Evolutionary conservation across 2,797 vertebrate genomes (phyloP).

Genomic region (Echiichthys vipera): DNA sequence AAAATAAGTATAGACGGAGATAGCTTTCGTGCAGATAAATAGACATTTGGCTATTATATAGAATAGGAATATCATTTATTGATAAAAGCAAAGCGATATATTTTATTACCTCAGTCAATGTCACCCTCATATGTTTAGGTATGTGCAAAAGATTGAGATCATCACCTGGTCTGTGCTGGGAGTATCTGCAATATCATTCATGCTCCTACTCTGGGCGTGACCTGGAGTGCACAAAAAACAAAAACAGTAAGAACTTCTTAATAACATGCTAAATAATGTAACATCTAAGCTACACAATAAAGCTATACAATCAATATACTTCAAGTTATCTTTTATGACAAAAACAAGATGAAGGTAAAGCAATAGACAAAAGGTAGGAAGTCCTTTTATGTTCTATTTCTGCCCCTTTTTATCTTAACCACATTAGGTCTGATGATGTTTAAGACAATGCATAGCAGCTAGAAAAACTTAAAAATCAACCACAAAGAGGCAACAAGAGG

Average conservation of each 20-base stretch:
- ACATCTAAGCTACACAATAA: not conserved
- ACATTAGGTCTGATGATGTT: not conserved
- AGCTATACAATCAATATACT: not conserved
- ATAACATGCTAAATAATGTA: not conserved
- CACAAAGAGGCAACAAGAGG: not conserved
- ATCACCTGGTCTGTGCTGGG: slow-evolving; percentile 94
- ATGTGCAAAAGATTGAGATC: not conserved
- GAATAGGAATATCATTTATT: slow-evolving; percentile 3
- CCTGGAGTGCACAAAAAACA: slow-evolving; percentile 77
- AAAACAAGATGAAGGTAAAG: not conserved
- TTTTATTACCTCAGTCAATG: not conserved
- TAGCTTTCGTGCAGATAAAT: not conserved
- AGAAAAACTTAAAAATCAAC: slow-evolving; percentile 8
- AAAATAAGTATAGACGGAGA: slow-evolving; percentile 29
- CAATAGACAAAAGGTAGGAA: not conserved
- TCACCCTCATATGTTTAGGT: not conserved
- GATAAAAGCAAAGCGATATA: not conserved
- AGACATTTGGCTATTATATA: not conserved
- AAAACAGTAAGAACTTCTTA: not conserved
- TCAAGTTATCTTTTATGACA: not conserved
- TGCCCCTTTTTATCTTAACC: not conserved
- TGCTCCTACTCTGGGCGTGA: slow-evolving; percentile 94
- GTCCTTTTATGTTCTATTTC: not conserved
- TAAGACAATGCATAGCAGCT: not conserved
- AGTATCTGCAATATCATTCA: slow-evolving; percentile 95